Percentiles rank a stretch among this genome's conserved stretches.
phyloP scores from a whole-genome alignment of 2,888 invertebrate species.

The Troglohyphantes excavatus region DNA sequence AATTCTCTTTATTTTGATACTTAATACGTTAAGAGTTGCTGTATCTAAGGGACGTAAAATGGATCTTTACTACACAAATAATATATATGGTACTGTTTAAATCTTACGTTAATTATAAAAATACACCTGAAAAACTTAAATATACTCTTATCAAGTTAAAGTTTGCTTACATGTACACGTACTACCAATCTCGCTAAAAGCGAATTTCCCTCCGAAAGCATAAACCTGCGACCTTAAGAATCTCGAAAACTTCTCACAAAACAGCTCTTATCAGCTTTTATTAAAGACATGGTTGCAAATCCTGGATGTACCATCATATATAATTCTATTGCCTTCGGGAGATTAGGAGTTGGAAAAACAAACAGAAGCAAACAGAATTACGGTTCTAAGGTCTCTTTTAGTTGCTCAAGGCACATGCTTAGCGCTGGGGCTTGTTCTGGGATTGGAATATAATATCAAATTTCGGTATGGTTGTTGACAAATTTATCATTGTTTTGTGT shows the following conservation, averaged over 20 bases:
- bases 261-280: slow-evolving; percentile 10
- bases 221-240: slow-evolving; percentile 26
- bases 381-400: background rate
- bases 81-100: too few species aligned
- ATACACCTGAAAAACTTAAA: too few species aligned
- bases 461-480: background rate
- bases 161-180: background rate
- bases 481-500: background rate
- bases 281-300: slow-evolving; percentile 30
- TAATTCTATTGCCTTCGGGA: slow-evolving; percentile 42
- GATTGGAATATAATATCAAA: background rate
- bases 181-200: background rate
- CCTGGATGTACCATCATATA: slow-evolving; percentile 30
- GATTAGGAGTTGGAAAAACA: slow-evolving; percentile 21
- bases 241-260: background rate
- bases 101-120: too few species aligned
- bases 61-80: too few species aligned
- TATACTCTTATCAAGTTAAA: too few species aligned
- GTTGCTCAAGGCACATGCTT: background rate
- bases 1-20: too few species aligned
- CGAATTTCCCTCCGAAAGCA: background rate
- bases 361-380: slow-evolving; percentile 2
- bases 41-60: too few species aligned
- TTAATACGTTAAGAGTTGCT: too few species aligned
- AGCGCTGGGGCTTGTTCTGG: background rate